phyloP scores from a whole-genome alignment of 2,888 invertebrate genomes.

The Metalampra italica region DNA sequence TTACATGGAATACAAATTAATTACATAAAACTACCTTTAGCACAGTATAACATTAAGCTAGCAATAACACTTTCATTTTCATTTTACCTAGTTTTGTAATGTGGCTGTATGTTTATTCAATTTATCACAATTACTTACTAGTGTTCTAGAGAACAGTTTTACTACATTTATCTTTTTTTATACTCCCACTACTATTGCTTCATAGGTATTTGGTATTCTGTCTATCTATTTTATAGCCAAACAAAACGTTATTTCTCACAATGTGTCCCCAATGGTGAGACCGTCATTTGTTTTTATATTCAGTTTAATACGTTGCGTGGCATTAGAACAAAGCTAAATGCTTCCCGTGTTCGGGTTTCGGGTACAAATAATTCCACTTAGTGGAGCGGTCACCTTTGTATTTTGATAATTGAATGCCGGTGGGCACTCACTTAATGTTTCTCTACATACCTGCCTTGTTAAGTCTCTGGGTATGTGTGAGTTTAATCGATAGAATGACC shows the following conservation, averaged over 20 bases:
- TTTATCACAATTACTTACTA: too few species aligned
- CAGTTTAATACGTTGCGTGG: conserved; percentile 32
- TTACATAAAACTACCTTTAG: too few species aligned
- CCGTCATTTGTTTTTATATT: conserved; percentile 35
- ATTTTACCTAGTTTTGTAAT: too few species aligned
- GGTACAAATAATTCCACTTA: conserved; percentile 60
- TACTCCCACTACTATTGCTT: too few species aligned
- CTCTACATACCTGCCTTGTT: not conserved
- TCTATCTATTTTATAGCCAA: too few species aligned
- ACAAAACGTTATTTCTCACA: not conserved
- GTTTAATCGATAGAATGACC: not conserved
- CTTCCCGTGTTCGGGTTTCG: conserved; percentile 47
- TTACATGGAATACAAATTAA: too few species aligned
- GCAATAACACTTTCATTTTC: too few species aligned
- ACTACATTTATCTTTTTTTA: too few species aligned
- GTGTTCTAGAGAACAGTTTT: too few species aligned
- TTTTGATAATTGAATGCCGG: conserved; percentile 33
- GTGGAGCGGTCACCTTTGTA: conserved; percentile 32
- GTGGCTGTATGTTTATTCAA: too few species aligned
- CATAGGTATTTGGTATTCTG: not conserved
- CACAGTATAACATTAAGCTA: too few species aligned
- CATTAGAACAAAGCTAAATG: conserved; percentile 52
- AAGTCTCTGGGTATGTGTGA: not conserved
- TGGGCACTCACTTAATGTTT: conserved; percentile 20
- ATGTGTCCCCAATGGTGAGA: conserved; percentile 7